These are phyloP conservation scores for Pristionchus arcanus DNA, from an alignment of 2,888 invertebrate genomes.

Conservation along the genomic window DNA sequence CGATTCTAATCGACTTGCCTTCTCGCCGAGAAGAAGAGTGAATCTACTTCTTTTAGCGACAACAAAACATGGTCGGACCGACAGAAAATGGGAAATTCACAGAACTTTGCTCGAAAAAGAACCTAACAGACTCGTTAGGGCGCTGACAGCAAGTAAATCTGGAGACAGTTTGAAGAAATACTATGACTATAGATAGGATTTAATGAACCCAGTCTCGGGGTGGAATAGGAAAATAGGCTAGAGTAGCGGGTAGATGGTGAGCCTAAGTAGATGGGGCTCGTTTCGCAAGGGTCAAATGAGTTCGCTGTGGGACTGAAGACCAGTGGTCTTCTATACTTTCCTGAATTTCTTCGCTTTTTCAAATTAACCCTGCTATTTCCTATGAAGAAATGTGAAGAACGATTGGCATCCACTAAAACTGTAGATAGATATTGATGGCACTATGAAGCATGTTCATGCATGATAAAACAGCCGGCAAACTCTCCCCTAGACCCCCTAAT, in stretches of 20 bases:
- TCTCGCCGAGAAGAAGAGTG: background rate
- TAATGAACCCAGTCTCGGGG: no score
- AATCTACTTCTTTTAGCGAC: background rate
- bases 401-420: no score
- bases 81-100: no score
- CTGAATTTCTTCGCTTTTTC: no score
- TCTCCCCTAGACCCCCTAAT: background rate
- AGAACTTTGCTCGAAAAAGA: no score
- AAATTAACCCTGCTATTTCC: no score
- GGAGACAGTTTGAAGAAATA: background rate
- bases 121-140: background rate
- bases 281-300: slow-evolving; percentile 14
- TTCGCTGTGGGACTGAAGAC: background rate
- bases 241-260: background rate
- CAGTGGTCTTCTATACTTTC: background rate
- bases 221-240: background rate
- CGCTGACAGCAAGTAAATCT: background rate
- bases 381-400: no score
- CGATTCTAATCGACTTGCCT: slow-evolving; percentile 18
- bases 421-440: no score
- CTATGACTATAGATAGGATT: background rate
- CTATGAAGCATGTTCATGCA: background rate
- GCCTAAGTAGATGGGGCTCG: background rate
- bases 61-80: background rate
- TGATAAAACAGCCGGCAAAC: background rate